Evolutionary conservation across 2,797 vertebrate genomes (phyloP).

Genomic region (Megaceryle alcyon): DNA sequence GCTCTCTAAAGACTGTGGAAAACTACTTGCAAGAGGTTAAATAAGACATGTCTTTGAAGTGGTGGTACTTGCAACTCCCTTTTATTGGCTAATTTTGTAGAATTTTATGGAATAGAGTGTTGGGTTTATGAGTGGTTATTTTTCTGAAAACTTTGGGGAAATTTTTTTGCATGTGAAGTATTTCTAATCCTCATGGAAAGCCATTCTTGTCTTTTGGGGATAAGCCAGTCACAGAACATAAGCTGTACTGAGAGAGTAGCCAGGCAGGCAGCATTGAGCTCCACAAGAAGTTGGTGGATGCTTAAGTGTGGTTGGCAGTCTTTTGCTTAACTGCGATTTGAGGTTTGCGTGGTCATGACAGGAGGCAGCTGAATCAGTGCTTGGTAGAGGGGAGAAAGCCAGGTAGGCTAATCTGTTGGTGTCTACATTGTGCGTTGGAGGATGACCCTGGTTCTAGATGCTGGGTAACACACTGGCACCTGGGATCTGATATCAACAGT

Average conservation of each 20-base stretch:
- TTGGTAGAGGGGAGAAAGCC: background rate
- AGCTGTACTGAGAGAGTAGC: background rate
- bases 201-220: background rate
- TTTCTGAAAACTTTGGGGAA: background rate
- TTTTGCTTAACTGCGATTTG: background rate
- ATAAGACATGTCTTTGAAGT: background rate
- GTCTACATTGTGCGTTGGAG: background rate
- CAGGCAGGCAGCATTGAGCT: background rate
- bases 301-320: background rate
- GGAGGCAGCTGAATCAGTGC: background rate
- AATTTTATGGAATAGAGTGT: background rate
- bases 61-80: background rate
- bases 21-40: background rate
- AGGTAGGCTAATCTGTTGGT: background rate
- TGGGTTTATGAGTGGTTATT: background rate
- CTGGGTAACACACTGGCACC: background rate
- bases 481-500: background rate
- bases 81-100: background rate
- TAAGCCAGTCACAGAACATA: background rate
- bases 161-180: background rate
- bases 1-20: background rate
- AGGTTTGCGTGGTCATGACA: background rate
- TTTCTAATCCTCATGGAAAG: background rate
- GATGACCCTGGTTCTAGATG: background rate
- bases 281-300: background rate